phyloP scores from a whole-genome alignment of 2,113 vertebrate species.

The Craseonycteris thonglongyai region DNA sequence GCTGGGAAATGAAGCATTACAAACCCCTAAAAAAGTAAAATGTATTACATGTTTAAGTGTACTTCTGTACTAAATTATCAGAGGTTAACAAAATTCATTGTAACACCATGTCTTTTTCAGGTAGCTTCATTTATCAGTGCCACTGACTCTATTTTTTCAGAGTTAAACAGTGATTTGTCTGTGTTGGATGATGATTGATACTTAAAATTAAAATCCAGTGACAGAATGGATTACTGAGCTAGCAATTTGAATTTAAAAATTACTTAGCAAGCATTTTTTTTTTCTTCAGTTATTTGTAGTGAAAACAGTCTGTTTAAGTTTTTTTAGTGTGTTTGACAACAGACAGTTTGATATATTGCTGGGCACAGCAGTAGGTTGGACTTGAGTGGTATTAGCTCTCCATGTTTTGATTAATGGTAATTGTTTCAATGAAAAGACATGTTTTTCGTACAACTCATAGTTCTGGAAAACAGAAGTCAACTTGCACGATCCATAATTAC shows the following conservation, averaged over 20 bases:
- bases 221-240: slow-evolving; percentile 80
- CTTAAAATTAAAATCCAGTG: slow-evolving; percentile 80
- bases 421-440: slow-evolving; percentile 87
- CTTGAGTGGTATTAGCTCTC: slow-evolving; percentile 87
- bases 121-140: slow-evolving; percentile 72
- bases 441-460: slow-evolving; percentile 84
- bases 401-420: slow-evolving; percentile 91
- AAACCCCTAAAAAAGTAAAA: slow-evolving; percentile 22
- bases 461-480: slow-evolving; percentile 86
- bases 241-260: slow-evolving; percentile 82
- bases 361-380: slow-evolving; percentile 88
- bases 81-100: slow-evolving; percentile 52
- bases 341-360: slow-evolving; percentile 89
- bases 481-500: slow-evolving; percentile 84
- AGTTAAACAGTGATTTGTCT: slow-evolving; percentile 68
- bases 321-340: slow-evolving; percentile 86
- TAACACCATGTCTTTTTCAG: slow-evolving; percentile 49
- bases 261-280: slow-evolving; percentile 82
- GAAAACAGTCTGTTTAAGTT: slow-evolving; percentile 84
- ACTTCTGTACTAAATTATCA: slow-evolving; percentile 22
- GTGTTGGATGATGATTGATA: slow-evolving; percentile 74
- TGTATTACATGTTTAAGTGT: not conserved
- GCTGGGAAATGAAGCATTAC: slow-evolving; percentile 41
- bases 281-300: slow-evolving; percentile 79
- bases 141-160: slow-evolving; percentile 51